phyloP scores from a whole-genome alignment of 2,797 vertebrate genomes.

The Arnoldichthys spilopterus region DNA sequence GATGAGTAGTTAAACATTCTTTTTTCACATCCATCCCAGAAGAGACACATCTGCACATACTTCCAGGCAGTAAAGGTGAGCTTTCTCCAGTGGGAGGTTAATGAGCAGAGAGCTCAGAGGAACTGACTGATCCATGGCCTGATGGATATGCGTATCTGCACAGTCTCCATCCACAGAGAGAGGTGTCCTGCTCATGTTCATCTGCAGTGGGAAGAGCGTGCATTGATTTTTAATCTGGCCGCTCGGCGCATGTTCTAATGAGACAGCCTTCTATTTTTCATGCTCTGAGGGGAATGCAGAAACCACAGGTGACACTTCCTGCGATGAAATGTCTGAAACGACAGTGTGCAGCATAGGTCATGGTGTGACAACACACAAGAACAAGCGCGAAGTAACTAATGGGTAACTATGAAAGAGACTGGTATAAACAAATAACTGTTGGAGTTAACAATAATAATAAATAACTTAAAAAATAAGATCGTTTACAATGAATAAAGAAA shows the following conservation, averaged over 20 bases:
- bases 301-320: conserved; percentile 45
- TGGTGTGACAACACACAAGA: conserved; percentile 39
- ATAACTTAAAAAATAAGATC: too few species aligned
- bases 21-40: too few species aligned
- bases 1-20: too few species aligned
- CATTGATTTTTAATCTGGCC: conserved; percentile 73
- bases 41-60: neutral
- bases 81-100: neutral
- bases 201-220: conserved; percentile 64
- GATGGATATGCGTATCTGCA: conserved; percentile 15
- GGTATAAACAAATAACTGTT: too few species aligned
- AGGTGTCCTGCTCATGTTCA: conserved; percentile 50
- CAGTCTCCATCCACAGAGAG: conserved; percentile 28
- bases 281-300: conserved; percentile 57
- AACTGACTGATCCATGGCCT: neutral
- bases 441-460: too few species aligned
- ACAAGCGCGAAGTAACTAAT: too few species aligned
- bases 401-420: too few species aligned
- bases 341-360: conserved; percentile 62
- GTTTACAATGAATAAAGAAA: too few species aligned
- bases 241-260: conserved; percentile 67
- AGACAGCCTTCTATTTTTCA: conserved; percentile 73
- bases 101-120: neutral
- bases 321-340: conserved; percentile 68
- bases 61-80: neutral